Percentiles rank a stretch among this genome's conserved stretches.
Conservation (phyloP, 2,797 vertebrate genomes). For the Heterohyrax brucei region DNA sequence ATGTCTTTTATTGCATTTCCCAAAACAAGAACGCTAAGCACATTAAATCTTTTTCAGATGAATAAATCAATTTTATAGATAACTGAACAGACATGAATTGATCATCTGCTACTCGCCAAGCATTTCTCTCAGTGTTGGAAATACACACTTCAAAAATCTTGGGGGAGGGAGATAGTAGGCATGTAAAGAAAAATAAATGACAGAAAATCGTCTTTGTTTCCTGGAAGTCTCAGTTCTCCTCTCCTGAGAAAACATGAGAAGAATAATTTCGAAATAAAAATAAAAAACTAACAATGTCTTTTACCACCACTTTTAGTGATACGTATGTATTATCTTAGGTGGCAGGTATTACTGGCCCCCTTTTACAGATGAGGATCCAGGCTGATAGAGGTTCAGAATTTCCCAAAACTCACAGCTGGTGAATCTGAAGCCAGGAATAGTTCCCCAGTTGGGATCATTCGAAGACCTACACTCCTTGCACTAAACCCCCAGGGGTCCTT, state of each 20-base stretch:
- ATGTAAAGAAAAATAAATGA: slow-evolving; percentile 9
- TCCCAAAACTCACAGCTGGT: background rate
- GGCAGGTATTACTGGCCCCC: background rate
- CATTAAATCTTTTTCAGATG: slow-evolving; percentile 58
- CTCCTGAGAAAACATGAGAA: background rate
- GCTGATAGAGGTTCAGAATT: slow-evolving; percentile 21
- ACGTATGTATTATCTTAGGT: background rate
- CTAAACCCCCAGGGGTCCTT: too few species aligned
- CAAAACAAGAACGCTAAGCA: slow-evolving; percentile 16
- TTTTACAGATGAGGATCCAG: slow-evolving; percentile 12
- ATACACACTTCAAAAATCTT: slow-evolving; percentile 14
- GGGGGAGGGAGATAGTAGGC: too few species aligned
- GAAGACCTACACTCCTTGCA: background rate
- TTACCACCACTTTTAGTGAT: slow-evolving; percentile 38
- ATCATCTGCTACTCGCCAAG: slow-evolving; percentile 25
- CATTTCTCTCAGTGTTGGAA: background rate
- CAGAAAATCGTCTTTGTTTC: slow-evolving; percentile 16
- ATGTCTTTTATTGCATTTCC: slow-evolving; percentile 53
- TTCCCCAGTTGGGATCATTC: background rate
- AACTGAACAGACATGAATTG: background rate
- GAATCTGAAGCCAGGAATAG: slow-evolving; percentile 29
- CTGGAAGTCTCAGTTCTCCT: background rate
- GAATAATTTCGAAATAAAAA: slow-evolving; percentile 22
- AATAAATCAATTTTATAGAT: slow-evolving; percentile 29
- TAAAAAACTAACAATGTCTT: background rate